phyloP scores from a whole-genome alignment of 2,797 vertebrate genomes.

The Enteromius radiatus region DNA sequence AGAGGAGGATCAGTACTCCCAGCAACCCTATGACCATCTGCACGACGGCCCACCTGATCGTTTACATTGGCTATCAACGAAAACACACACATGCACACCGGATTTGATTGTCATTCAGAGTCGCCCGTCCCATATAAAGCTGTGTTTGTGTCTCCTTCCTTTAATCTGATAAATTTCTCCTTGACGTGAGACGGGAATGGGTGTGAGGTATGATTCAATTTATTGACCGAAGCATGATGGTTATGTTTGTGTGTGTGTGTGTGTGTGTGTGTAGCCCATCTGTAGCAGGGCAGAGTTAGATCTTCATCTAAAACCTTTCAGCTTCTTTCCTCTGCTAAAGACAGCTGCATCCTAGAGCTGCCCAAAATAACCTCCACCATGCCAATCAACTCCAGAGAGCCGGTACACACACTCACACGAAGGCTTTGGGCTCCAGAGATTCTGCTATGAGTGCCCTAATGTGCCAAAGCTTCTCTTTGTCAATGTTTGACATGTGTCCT shows the following conservation, averaged over 20 bases:
- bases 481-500: slow-evolving; percentile 48
- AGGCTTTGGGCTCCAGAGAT: slow-evolving; percentile 32
- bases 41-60: neutral
- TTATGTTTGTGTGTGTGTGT: slow-evolving; percentile 8
- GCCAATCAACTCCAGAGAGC: slow-evolving; percentile 47
- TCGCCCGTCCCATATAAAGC: slow-evolving; percentile 14
- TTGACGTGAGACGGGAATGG: slow-evolving; percentile 25
- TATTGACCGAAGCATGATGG: slow-evolving; percentile 29
- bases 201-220: slow-evolving; percentile 22
- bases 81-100: neutral
- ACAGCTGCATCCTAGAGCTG: slow-evolving; percentile 56
- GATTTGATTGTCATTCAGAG: slow-evolving; percentile 29
- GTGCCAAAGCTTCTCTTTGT: slow-evolving; percentile 57
- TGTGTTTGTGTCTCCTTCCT: slow-evolving; percentile 26
- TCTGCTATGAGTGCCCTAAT: slow-evolving; percentile 48
- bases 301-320: slow-evolving; percentile 53
- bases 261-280: slow-evolving; percentile 20
- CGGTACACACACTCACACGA: slow-evolving; percentile 4
- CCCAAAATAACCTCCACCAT: slow-evolving; percentile 56
- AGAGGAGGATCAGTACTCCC: slow-evolving; percentile 32
- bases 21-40: slow-evolving; percentile 32
- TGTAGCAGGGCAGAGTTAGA: slow-evolving; percentile 37
- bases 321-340: slow-evolving; percentile 47
- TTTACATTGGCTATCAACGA: neutral
- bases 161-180: slow-evolving; percentile 40